Percentiles rank a stretch among this genome's conserved stretches.
These are phyloP conservation scores for Scelioninae gen. 2 DNA, from an alignment of 2,888 invertebrate species.

Conservation along the genomic window DNA sequence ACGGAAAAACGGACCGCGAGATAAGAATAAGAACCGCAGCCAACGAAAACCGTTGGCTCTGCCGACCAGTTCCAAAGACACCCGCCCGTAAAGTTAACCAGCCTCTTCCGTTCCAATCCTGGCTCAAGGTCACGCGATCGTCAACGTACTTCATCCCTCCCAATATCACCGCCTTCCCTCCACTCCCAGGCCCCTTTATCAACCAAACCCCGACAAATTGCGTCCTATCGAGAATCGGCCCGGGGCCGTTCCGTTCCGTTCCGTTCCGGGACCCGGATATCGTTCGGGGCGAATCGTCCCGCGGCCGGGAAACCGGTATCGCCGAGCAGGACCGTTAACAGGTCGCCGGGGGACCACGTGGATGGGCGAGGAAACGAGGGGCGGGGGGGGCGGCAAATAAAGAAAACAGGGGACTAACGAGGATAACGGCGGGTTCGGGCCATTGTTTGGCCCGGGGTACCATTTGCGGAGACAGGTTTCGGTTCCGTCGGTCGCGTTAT, in stretches of 20 bases:
- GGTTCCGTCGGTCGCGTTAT: constrained; percentile 68
- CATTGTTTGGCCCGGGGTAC: constrained; percentile 35
- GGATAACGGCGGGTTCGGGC: constrained; percentile 36
- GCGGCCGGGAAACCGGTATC: constrained; percentile 73
- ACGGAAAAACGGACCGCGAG: constrained; percentile 3
- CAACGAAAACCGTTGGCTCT: constrained; percentile 36
- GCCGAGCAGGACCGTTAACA: constrained; percentile 73
- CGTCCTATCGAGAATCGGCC: constrained; percentile 18
- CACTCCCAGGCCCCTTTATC: background rate
- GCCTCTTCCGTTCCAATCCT: constrained; percentile 9
- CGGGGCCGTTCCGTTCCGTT: constrained; percentile 39
- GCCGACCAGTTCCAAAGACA: constrained; percentile 27
- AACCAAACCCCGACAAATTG: background rate
- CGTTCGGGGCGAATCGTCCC: constrained; percentile 70
- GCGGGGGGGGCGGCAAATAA: constrained; percentile 42
- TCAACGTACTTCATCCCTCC: constrained; percentile 26
- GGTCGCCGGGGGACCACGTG: constrained; percentile 24
- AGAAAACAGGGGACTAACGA: constrained; percentile 37
- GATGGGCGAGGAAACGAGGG: constrained; percentile 48
- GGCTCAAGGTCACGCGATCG: constrained; percentile 36
- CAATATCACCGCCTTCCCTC: background rate
- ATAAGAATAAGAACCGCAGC: constrained; percentile 2
- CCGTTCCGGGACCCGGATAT: background rate
- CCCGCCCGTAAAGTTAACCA: constrained; percentile 19
- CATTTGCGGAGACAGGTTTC: constrained; percentile 70